Percentiles rank a stretch among this genome's conserved stretches.
Conservation (phyloP, 2,888 invertebrate genomes). For the Rhodophaea formosa region DNA sequence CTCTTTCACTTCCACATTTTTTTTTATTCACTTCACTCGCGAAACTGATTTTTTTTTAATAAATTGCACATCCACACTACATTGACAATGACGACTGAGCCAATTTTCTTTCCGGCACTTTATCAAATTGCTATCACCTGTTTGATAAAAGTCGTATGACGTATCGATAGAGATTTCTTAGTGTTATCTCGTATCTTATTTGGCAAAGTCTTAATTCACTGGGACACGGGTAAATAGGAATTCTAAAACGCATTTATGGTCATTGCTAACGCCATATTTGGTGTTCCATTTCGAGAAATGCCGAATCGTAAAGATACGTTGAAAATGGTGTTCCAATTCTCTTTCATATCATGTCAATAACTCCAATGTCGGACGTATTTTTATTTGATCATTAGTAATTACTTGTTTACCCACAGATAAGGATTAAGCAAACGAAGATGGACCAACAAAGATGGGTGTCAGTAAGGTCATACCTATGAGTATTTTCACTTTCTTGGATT, state of each 20-base stretch:
- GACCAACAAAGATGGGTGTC: background rate
- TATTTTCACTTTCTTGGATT: background rate
- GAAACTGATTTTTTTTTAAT: background rate
- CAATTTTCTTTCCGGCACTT: conserved; percentile 49
- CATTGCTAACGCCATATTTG: background rate
- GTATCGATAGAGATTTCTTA: conserved; percentile 37
- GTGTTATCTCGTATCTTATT: conserved; percentile 28
- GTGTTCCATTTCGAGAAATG: background rate
- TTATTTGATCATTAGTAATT: conserved; percentile 1
- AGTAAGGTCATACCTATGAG: background rate
- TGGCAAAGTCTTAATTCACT: conserved; percentile 8
- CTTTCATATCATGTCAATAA: background rate
- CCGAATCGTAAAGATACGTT: conserved; percentile 1
- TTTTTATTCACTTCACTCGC: background rate
- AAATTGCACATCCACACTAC: background rate
- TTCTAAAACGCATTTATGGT: background rate
- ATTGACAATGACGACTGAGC: conserved; percentile 38
- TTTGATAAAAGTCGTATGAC: conserved; percentile 39
- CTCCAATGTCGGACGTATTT: background rate
- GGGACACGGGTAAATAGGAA: background rate
- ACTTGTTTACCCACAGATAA: background rate
- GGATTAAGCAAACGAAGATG: background rate
- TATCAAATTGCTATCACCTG: conserved; percentile 52
- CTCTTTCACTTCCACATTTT: background rate
- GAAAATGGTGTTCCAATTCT: background rate